Evolutionary conservation across 2,113 vertebrate genomes (phyloP).

Genomic region (Platichthys flesus): DNA sequence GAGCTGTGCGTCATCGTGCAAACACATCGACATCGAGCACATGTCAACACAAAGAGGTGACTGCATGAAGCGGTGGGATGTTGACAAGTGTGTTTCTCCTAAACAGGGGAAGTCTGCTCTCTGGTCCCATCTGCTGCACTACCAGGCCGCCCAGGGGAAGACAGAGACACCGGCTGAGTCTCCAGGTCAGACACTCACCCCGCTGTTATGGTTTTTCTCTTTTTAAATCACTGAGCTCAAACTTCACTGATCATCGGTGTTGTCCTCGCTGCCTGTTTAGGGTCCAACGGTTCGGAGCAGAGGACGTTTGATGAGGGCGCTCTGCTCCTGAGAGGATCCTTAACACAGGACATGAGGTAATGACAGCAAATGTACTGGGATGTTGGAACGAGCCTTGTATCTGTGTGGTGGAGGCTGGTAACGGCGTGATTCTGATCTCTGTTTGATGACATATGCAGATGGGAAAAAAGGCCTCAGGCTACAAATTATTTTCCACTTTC

Average conservation of each 20-base stretch:
- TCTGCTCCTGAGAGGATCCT: slow-evolving; percentile 85
- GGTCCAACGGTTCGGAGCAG: slow-evolving; percentile 84
- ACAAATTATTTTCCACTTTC: too few species aligned
- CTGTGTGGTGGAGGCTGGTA: too few species aligned
- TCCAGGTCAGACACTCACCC: slow-evolving; percentile 83
- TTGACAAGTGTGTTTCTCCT: slow-evolving; percentile 20
- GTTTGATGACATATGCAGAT: too few species aligned
- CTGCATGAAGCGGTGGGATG: neutral
- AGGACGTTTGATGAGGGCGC: slow-evolving; percentile 86
- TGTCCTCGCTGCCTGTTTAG: slow-evolving; percentile 68
- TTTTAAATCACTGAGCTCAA: slow-evolving; percentile 4
- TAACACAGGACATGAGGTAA: slow-evolving; percentile 97
- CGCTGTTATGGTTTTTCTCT: neutral
- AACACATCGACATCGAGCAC: slow-evolving; percentile 20
- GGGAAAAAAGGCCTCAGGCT: too few species aligned
- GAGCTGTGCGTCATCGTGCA: neutral
- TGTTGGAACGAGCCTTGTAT: too few species aligned
- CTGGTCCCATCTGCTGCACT: slow-evolving; percentile 97
- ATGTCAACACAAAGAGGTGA: neutral
- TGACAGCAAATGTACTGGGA: too few species aligned
- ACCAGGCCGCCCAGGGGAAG: slow-evolving; percentile 91
- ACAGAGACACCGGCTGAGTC: slow-evolving; percentile 84
- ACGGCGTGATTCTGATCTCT: too few species aligned
- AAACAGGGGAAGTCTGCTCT: slow-evolving; percentile 94
- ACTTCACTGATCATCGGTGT: neutral